Evolutionary conservation across 2,113 vertebrate species (phyloP), one percentile per base, ranked within the genome.

Genomic region (Calcarius ornatus): DNA sequence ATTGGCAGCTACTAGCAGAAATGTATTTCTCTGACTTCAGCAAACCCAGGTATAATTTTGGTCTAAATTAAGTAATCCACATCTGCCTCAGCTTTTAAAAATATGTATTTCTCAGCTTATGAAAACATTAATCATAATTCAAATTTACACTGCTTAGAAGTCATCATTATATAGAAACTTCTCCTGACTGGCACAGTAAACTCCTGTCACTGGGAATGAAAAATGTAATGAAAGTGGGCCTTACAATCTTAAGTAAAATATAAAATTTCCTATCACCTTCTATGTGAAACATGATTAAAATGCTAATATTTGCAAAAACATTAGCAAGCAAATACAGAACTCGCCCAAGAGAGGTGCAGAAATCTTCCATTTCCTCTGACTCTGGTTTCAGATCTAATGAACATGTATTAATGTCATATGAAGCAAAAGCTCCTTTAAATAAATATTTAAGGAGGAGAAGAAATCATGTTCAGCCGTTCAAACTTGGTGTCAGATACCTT

Each of bases 1-100:
- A 98, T 97, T 99, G 99, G 99, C 98, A 99, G 48, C 98, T 99
- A 40, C 98, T 99, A 12, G 99, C 99, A 21, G 99, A 99, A 97
- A 99, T 99, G 99, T 99, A 99, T 97, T 99, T 99, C 97, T 99
- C 99, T 25, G 99, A 99, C 97, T 99, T 99, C 97, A 99, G 98
- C 93, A 99, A 99, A 81, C 98, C 99, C 76, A 99, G 99, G 98
- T 98, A 98, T 53, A 78, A 57, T 61, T 59, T 79, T 89, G 20
- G 25, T 65, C 56, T 77, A 35, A 47, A 37, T 59, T n/a, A 82
- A 63, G 11, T 8, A 53, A 81, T 73, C 43, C 35, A 30, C 56
- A 77, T 42, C 23, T 22, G 22, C 56, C 37, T 63, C 17, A 68
- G 21, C 11, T 66, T 61, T 90, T n/a, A 35, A 48, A 82, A 64